phyloP scores from a whole-genome alignment of 1,140 invertebrate species.

The Drosophila aff. region DNA sequence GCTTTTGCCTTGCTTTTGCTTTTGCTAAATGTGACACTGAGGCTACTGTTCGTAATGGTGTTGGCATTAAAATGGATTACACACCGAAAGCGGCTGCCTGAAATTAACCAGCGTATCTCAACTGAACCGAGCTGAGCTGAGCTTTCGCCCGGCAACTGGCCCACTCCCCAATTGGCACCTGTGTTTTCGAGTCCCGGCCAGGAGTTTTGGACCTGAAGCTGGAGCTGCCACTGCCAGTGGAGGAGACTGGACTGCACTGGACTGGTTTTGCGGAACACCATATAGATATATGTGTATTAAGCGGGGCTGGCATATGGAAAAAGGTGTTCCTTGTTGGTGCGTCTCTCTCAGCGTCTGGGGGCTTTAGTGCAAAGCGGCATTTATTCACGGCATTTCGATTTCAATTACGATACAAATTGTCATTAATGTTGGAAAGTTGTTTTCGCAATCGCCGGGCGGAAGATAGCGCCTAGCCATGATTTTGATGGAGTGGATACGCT shows the following conservation, averaged over 20 bases:
- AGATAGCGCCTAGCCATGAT: constrained; percentile 39
- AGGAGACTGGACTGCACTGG: constrained; percentile 63
- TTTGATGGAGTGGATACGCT: constrained; percentile 53
- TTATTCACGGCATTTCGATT: constrained; percentile 84
- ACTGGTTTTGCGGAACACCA: constrained; percentile 60
- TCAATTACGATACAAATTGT: constrained; percentile 84
- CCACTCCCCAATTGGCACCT: constrained; percentile 51
- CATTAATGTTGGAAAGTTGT: constrained; percentile 84
- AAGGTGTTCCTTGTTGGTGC: constrained; percentile 78
- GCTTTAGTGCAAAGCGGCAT: constrained; percentile 81
- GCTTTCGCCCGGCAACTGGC: constrained; percentile 49
- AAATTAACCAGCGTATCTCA: constrained; percentile 42
- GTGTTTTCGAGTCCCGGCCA: constrained; percentile 21
- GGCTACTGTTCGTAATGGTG: constrained; percentile 83
- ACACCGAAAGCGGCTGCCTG: constrained; percentile 70
- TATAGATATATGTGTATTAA: constrained; percentile 15
- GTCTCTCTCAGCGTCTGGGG: constrained; percentile 46
- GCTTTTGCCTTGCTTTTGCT: constrained; percentile 63
- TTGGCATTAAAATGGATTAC: constrained; percentile 84
- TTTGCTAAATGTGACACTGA: constrained; percentile 82
- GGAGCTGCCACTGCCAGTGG: neutral
- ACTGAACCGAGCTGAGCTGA: constrained; percentile 51
- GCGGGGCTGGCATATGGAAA: constrained; percentile 23
- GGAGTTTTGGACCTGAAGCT: constrained; percentile 4
- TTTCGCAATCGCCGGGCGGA: constrained; percentile 57